Conservation (phyloP, 2,888 invertebrate genomes). For the Heliconius erato region DNA sequence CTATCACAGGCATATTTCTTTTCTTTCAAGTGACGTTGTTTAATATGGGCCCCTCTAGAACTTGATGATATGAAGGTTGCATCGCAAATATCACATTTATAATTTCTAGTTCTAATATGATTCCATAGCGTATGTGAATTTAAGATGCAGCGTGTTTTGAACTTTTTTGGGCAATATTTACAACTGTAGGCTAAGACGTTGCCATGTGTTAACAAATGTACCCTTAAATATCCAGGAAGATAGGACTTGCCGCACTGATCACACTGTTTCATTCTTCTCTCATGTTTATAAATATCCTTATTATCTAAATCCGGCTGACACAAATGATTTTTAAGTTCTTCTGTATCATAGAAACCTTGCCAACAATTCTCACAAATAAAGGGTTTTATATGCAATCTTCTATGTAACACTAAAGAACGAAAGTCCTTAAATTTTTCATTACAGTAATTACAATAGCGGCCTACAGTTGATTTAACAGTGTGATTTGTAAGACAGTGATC, state of each 20-base stretch:
- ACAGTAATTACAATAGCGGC: constrained; percentile 80
- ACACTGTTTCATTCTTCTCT: constrained; percentile 72
- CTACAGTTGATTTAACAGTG: constrained; percentile 66
- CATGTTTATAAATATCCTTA: constrained; percentile 66
- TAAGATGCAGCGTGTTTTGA: constrained; percentile 79
- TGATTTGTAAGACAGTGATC: constrained; percentile 74
- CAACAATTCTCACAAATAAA: constrained; percentile 80
- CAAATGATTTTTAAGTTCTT: constrained; percentile 66
- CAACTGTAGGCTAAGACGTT: constrained; percentile 75
- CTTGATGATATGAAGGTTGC: constrained; percentile 82
- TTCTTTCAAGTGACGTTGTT: constrained; percentile 81
- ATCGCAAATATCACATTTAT: constrained; percentile 81
- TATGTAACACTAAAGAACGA: constrained; percentile 74
- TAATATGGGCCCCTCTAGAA: constrained; percentile 77
- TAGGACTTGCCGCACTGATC: constrained; percentile 84
- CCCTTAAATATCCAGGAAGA: constrained; percentile 77
- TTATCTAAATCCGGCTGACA: constrained; percentile 69
- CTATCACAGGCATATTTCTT: constrained; percentile 80
- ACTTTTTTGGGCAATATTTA: constrained; percentile 80
- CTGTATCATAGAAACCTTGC: constrained; percentile 72
- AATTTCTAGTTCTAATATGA: constrained; percentile 78
- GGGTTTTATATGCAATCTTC: constrained; percentile 76
- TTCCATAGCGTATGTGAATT: constrained; percentile 81
- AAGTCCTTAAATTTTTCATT: constrained; percentile 81
- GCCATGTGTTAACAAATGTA: constrained; percentile 80